phyloP scores from a whole-genome alignment of 2,113 vertebrate genomes.

The Gambusia affinis region DNA sequence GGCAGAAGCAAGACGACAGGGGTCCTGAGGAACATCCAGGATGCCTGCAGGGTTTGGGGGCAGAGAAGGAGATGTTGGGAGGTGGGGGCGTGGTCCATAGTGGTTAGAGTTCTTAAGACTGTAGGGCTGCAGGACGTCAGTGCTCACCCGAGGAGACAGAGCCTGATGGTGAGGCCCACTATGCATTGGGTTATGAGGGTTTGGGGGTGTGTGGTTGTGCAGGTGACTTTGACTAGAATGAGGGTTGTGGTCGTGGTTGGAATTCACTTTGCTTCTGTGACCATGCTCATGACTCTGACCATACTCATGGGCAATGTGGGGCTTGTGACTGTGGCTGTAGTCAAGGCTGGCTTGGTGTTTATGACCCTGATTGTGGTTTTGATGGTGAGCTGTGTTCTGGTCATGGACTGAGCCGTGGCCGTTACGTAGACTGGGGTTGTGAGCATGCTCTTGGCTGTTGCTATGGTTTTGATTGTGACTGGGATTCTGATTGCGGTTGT shows the following conservation, averaged over 20 bases:
- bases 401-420: slow-evolving; percentile 62
- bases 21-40: slow-evolving; percentile 79
- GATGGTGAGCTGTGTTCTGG: slow-evolving; percentile 68
- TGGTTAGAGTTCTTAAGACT: slow-evolving; percentile 81
- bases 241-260: slow-evolving; percentile 64
- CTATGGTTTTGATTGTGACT: slow-evolving; percentile 69
- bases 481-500: slow-evolving; percentile 73
- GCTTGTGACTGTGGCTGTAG: slow-evolving; percentile 75
- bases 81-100: slow-evolving; percentile 85
- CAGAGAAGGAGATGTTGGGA: slow-evolving; percentile 76
- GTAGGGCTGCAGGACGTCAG: slow-evolving; percentile 82
- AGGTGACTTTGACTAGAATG: slow-evolving; percentile 61
- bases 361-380: slow-evolving; percentile 75
- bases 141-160: slow-evolving; percentile 82
- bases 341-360: slow-evolving; percentile 77
- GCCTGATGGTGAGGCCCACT: slow-evolving; percentile 75
- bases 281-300: slow-evolving; percentile 66
- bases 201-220: slow-evolving; percentile 61
- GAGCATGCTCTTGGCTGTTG: slow-evolving; percentile 67
- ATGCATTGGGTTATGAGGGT: slow-evolving; percentile 70
- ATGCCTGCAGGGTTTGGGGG: slow-evolving; percentile 77
- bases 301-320: slow-evolving; percentile 69
- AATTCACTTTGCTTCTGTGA: slow-evolving; percentile 66
- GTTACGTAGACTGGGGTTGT: slow-evolving; percentile 69
- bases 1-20: slow-evolving; percentile 76